Evolutionary conservation across 2,888 invertebrate species (phyloP), one percentile per base, ranked within the genome.

Genomic region (Pollenia labialis): DNA sequence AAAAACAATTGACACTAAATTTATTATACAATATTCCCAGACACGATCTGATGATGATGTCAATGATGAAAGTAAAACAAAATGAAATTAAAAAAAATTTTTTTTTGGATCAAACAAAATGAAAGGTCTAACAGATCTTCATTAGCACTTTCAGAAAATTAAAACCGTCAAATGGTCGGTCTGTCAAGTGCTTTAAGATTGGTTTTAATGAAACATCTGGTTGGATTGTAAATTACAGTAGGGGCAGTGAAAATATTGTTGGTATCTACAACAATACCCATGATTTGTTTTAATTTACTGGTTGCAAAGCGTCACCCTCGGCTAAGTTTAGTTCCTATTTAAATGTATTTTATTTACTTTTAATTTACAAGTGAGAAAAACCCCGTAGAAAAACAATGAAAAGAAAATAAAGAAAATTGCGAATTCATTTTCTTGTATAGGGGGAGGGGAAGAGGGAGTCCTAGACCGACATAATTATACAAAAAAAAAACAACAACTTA

Each of bases 61-160:
- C 72, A 58, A 62, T 79, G 82, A 48, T 64, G 69, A 68, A 56
- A 76, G 72, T n/a, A 69, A 77, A 79, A 50, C 14, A 48, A 66
- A 54, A 58, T 66, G 46, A 64, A 69, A 74, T 52, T 71, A 68
- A 62, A 68, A 46, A n/a, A 18, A 4, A 32, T 32, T 32, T 11
- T 71, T 69, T 54, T 52, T 7, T 54, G n/a, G 14, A 42, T 9
- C 50, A 77, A 62, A 72, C 71, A 40, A 44, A 91, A 90, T 89
- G 88, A 68, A 80, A 71, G 71, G 71, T 54, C n/a, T 16, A n/a
- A 12, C 88, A 50, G 88, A 85, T 89, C 89, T 86, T 90, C 89
- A 91, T 91, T 91, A 91, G 89, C 91, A 91, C 90, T 90, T 88
- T 6, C 32, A 44, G 66, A 64, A 64, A 16, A 9, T 0, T 46